Base-by-base conservation (phyloP, 2,888 invertebrate genomes). In the Byasa hedistus region DNA sequence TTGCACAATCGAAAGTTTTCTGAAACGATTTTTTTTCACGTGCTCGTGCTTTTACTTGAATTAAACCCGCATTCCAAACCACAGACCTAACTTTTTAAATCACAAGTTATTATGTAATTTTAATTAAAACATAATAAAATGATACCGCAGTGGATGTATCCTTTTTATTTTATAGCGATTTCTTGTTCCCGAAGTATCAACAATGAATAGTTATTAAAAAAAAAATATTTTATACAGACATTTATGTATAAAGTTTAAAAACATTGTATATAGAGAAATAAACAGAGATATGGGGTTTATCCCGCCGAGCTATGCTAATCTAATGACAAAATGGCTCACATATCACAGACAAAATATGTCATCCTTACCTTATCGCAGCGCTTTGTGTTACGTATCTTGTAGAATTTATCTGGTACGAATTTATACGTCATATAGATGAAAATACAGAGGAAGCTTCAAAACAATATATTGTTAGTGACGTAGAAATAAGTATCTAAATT, bases 291-390 rank as follows among this genome's bases (percentile, higher is more conserved):
- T n/a, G 52, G 32, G n/a, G 24, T 52, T 21, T 52, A 36, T 61
- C 36, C 54, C 54, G 61, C 32, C 54, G 22, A 36, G 32, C 54
- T 54, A 51, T 61, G 54, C 36, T 61, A 61, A 61, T 61, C 61
- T 61, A 52, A 61, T 61, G 52, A 61, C 36, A 12, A 52, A 51
- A 36, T 36, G 36, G 10, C 54, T 52, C 61, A 61, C 61, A 61
- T 61, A 54, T 61, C 61, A 54, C 61, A 54, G 12, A 54, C 61
- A 61, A 61, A 61, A 54, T 54, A 61, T 61, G 61, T 54, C 61
- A 61, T 61, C 61, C 61, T 24, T 61, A 19, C 36, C 54, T 61
- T 61, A 61, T 54, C 61, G 23, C 36, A 51, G 24, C 21, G 54
- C 36, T 61, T 61, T 61, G 52, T 61, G 36, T 54, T 22, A 19